Conservation (phyloP, 2,888 invertebrate species). For the Tridacna gigas region DNA sequence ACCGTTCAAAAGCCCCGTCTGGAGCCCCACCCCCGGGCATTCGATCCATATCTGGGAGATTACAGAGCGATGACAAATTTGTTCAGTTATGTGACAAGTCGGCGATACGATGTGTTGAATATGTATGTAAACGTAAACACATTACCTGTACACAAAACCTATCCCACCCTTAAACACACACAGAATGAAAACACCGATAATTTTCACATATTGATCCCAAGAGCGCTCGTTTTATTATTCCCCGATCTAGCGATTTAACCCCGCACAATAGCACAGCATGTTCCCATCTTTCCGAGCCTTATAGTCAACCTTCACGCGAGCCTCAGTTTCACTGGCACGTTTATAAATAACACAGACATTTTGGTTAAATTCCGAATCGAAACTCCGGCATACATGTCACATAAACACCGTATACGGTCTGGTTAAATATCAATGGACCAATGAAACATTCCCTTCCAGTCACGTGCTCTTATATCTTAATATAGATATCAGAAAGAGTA, state of each 20-base stretch:
- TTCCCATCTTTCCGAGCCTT: background rate
- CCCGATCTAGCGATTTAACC: constrained; percentile 10
- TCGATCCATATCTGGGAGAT: constrained; percentile 47
- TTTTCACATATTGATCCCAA: constrained; percentile 38
- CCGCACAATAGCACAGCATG: constrained; percentile 14
- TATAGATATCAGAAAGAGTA: constrained; percentile 20
- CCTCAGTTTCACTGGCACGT: background rate
- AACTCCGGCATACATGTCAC: constrained; percentile 12
- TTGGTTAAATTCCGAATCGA: background rate
- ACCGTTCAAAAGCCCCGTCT: constrained; percentile 82
- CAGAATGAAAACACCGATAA: constrained; percentile 15
- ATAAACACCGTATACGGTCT: constrained; percentile 28
- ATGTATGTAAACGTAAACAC: constrained; percentile 34
- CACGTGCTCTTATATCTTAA: constrained; percentile 26
- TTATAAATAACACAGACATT: constrained; percentile 1
- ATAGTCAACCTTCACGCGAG: background rate
- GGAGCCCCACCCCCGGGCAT: constrained; percentile 60
- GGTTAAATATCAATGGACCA: constrained; percentile 22
- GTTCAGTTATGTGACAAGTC: background rate
- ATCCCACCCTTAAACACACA: background rate
- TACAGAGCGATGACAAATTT: constrained; percentile 2
- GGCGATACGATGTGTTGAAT: constrained; percentile 4
- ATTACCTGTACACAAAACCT: constrained; percentile 11
- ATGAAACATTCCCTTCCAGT: constrained; percentile 25
- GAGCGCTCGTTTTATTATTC: constrained; percentile 23